Evolutionary conservation across 2,797 vertebrate genomes (phyloP).

Genomic region (Hafferia zeledoni): DNA sequence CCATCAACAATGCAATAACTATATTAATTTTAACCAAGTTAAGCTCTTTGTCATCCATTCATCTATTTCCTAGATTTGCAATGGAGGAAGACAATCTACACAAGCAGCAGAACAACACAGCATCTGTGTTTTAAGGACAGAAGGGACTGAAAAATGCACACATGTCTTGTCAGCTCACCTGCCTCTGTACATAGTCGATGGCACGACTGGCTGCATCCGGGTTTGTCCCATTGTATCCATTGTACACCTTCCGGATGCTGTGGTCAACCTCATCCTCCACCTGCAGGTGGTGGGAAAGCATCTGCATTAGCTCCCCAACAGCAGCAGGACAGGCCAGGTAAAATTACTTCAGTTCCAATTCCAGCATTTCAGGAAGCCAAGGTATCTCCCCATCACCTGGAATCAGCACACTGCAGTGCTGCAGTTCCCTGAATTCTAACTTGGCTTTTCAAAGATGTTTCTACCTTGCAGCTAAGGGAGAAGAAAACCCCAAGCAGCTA

Average conservation of each 20-base stretch:
- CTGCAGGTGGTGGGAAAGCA: conserved; percentile 68
- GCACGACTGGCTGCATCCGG: conserved; percentile 94
- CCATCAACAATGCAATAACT: not conserved
- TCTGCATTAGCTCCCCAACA: not conserved
- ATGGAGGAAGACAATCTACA: not conserved
- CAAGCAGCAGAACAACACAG: not conserved
- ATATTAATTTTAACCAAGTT: not conserved
- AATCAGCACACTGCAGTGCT: not conserved
- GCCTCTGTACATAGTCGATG: conserved; percentile 96
- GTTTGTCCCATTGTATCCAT: conserved; percentile 92
- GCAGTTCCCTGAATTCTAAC: not conserved
- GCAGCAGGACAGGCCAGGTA: not conserved
- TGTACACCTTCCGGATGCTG: conserved; percentile 94
- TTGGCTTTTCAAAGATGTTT: not conserved
- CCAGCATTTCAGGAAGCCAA: not conserved
- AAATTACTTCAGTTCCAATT: not conserved
- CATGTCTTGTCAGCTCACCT: conserved; percentile 76
- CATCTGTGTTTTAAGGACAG: not conserved
- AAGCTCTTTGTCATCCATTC: not conserved
- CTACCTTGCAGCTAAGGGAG: not conserved
- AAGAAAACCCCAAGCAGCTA: not conserved
- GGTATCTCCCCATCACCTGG: not conserved
- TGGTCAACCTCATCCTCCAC: conserved; percentile 94
- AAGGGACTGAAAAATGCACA: not conserved
- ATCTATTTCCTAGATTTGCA: not conserved